phyloP scores from a whole-genome alignment of 2,113 vertebrate genomes.

The Bujurquina vittata region DNA sequence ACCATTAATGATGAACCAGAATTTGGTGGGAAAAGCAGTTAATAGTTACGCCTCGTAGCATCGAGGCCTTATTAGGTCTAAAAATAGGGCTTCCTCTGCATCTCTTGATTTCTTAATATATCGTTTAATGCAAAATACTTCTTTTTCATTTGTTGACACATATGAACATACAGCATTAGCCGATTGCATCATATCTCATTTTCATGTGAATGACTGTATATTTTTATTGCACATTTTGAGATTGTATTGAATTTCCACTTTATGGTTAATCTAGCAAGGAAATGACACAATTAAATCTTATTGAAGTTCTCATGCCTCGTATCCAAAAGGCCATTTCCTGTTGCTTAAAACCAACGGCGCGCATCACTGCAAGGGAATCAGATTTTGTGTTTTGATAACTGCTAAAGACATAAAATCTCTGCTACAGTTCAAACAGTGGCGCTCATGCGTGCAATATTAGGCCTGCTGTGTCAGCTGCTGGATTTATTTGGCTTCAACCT shows the following conservation, averaged over 20 bases:
- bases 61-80: not conserved
- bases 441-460: conserved; percentile 3
- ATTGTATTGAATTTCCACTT: not conserved
- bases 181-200: not conserved
- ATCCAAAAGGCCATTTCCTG: conserved; percentile 21
- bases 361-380: not conserved
- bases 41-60: not conserved
- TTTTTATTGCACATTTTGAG: not conserved
- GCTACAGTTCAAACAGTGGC: not conserved
- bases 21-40: not conserved
- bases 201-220: not conserved
- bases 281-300: not conserved
- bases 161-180: not conserved
- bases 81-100: not conserved
- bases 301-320: not conserved
- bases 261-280: not conserved
- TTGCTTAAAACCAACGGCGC: not conserved
- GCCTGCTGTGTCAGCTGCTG: not conserved
- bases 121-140: not conserved
- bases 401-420: not conserved
- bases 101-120: not conserved
- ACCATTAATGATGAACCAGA: not conserved
- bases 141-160: not conserved
- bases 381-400: conserved; percentile 3
- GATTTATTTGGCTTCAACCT: conserved; percentile 27